Base-by-base conservation (phyloP, 1,140 invertebrate species). In the Ceratina australensis region DNA sequence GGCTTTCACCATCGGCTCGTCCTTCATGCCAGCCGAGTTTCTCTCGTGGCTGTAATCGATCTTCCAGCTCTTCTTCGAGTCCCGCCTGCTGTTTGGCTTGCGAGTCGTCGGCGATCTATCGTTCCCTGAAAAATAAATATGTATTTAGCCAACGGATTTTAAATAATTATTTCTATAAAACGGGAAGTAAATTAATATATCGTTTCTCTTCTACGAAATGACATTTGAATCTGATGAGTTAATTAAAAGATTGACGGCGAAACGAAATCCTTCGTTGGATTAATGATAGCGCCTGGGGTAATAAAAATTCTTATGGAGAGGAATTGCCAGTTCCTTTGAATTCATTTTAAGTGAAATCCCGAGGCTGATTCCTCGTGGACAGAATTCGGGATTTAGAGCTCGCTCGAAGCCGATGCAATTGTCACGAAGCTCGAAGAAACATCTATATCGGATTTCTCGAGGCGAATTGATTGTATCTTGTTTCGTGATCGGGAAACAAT, bases 11-110 rank as follows among this genome's bases (percentile, higher is more conserved):
- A 85, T 82, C 28, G 88, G 84, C 26, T 90, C 88, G 69, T 90
- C 90, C 80, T 87, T 89, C 83, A 89, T 90, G 20, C 87, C 90
- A 0, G 86, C 86, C 3, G 81, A 80, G 61, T 89, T 87, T 60
- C 90, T 90, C 16, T 90, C 88, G 63, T 89, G 82, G 16, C 73
- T 84, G 65, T 86, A 79, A 83, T 91, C 88, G 56, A 83, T 81
- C 57, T 84, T 90, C 90, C 90, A 90, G 0, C 78, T 65, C 66
- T 91, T 91, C 75, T 91, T 91, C 68, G 90, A 90, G 49, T 91
- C 89, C 20, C 90, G 81, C 65, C 90, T 80, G 42, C 84, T 82
- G 81, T 86, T 89, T 8, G 90, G 87, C 66, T 72, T 88, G 13
- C 86, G 83, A 59, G 89, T 90, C n/a, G 89, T 88, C n/a, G 89